These are phyloP conservation scores for Ciconia maguari DNA, from an alignment of 2,113 vertebrate genomes.

Conservation along the genomic window DNA sequence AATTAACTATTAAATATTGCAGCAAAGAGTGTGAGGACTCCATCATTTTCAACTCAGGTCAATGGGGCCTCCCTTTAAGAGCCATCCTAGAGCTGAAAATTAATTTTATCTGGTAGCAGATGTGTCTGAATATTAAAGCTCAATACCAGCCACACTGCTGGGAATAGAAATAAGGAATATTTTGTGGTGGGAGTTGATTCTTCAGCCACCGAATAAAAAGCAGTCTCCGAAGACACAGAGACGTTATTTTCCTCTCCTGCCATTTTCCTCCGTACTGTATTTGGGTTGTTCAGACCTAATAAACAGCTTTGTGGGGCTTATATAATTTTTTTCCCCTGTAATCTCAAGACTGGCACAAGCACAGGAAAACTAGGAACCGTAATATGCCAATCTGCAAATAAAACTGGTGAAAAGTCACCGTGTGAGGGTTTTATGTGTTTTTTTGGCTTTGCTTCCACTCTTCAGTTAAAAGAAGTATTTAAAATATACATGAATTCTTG, in stretches of 20 bases:
- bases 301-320: neutral
- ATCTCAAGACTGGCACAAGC: neutral
- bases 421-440: conserved; percentile 28
- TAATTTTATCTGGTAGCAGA: conserved; percentile 49
- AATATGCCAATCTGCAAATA: neutral
- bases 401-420: conserved; percentile 44
- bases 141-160: neutral
- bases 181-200: neutral
- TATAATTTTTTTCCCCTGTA: neutral
- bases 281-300: neutral
- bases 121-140: neutral
- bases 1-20: conserved; percentile 65
- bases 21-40: conserved; percentile 25
- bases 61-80: conserved; percentile 8
- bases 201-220: neutral
- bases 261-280: neutral
- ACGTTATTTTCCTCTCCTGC: neutral
- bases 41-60: conserved; percentile 34
- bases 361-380: neutral
- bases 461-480: neutral
- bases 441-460: conserved; percentile 1
- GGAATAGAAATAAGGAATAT: neutral
- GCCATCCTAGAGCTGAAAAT: conserved; percentile 21
- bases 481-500: neutral
- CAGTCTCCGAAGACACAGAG: neutral